Base-by-base conservation (phyloP, 2,113 vertebrate species). In the Garra rufa region DNA sequence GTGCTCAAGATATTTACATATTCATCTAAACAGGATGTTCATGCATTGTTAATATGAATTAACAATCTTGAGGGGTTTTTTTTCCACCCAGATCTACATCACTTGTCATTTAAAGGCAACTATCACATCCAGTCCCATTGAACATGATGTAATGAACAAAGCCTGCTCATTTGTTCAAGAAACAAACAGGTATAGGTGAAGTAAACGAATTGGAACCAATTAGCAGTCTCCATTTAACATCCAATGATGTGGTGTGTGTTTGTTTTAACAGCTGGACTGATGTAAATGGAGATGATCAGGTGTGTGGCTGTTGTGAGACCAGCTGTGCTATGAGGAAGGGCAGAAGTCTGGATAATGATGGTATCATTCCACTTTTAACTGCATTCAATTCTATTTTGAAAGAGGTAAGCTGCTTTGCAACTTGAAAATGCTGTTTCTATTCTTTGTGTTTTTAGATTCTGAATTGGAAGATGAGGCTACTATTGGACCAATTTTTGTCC, bases 221-320 rank as follows among this genome's bases (percentile, higher is more conserved):
- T 57, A n/a, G 19, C 0, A 4, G 30, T 38, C 17, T 41, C 21
- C 6, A 7, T 59, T 55, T 15, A 61, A 48, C 41, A 0, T 4
- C 14, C n/a, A 28, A 41, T 55, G 2, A n/a, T 44, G 15, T n/a
- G 34, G 4, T 69, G 4, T 13, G 3, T 14, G 2, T n/a, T n/a
- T n/a, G 15, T n/a, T 11, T 41, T 82, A 26, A 6, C 89, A 95
- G 94, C 83, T 94, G 93, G 92, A 87, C 91, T 86, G 90, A 91
- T 41, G 93, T 90, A 73, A 91, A 85, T 48, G 93, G 92, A 44
- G 90, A 93, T 65, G 90, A 94, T 43, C 65, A 90, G 69, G 91
- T 93, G 82, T 94, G 93, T 69, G 13, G 83, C 74, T 95, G 93
- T 88, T 95, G 93, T 75, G 91, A 92, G 30, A 89, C 91, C 59